phyloP scores from a whole-genome alignment of 2,888 invertebrate species.

The Cetonia aurata region DNA sequence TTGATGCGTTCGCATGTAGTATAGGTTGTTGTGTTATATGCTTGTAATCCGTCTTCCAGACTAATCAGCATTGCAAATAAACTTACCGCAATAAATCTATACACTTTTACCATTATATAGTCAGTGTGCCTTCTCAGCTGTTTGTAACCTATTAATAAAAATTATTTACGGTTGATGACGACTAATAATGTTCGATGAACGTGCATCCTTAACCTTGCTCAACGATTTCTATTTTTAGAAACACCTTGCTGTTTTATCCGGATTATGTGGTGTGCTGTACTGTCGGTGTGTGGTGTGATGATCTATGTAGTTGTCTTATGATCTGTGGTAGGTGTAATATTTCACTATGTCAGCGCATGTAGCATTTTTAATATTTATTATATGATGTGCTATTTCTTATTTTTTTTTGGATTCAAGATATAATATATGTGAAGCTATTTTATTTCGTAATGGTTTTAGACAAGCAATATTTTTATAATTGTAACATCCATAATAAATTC shows the following conservation, averaged over 20 bases:
- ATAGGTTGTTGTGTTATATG: neutral
- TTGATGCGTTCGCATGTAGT: slow-evolving; percentile 11
- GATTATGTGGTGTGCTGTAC: slow-evolving; percentile 8
- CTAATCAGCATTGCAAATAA: slow-evolving; percentile 32
- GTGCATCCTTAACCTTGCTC: slow-evolving; percentile 33
- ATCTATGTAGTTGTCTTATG: slow-evolving; percentile 14
- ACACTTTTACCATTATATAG: neutral
- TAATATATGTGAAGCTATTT: no score
- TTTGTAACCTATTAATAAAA: slow-evolving; percentile 22
- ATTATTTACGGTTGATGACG: slow-evolving; percentile 18
- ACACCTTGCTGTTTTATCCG: slow-evolving; percentile 18
- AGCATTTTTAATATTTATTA: slow-evolving; percentile 12
- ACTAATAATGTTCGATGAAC: slow-evolving; percentile 19
- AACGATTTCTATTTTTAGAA: slow-evolving; percentile 36
- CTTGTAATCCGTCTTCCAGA: slow-evolving; percentile 14
- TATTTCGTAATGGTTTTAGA: no score
- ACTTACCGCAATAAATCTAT: neutral
- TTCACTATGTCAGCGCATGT: slow-evolving; percentile 12
- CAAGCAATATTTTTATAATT: no score
- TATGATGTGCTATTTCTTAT: neutral
- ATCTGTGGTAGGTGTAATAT: slow-evolving; percentile 23
- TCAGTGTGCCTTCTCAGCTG: neutral
- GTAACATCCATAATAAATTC: no score
- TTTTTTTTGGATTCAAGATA: no score
- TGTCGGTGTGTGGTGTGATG: neutral